phyloP scores from a whole-genome alignment of 2,113 vertebrate species.

The Phocoena phocoena region DNA sequence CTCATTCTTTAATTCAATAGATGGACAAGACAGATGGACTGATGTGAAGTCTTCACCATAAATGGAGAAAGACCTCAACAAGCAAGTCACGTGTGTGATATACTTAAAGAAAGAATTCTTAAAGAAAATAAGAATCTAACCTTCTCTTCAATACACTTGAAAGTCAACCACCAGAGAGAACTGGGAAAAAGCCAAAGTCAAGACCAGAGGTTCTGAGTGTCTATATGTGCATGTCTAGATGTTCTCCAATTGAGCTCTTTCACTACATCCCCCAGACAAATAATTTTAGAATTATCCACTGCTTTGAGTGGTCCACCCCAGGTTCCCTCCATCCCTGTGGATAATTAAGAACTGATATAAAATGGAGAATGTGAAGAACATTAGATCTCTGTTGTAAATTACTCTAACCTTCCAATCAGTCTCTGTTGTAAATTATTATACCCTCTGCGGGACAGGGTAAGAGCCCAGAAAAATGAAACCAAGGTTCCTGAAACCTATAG shows the following conservation, averaged over 20 bases:
- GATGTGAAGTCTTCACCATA: background rate
- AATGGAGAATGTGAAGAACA: background rate
- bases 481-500: background rate
- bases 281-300: background rate
- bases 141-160: background rate
- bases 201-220: background rate
- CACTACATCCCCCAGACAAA: background rate
- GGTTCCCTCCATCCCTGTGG: background rate
- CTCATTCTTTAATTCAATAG: background rate
- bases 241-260: background rate
- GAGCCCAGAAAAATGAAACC: background rate
- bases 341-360: background rate
- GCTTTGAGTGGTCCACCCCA: background rate
- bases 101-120: background rate
- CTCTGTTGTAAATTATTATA: background rate
- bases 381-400: background rate
- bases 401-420: background rate
- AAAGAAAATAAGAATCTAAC: background rate
- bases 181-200: background rate
- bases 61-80: background rate
- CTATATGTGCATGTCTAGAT: accelerated
- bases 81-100: background rate
- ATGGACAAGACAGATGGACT: background rate
- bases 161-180: background rate
- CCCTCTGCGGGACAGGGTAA: background rate